These are phyloP conservation scores for Leptopterna dolabrata DNA, from an alignment of 2,888 invertebrate genomes.

Conservation along the genomic window DNA sequence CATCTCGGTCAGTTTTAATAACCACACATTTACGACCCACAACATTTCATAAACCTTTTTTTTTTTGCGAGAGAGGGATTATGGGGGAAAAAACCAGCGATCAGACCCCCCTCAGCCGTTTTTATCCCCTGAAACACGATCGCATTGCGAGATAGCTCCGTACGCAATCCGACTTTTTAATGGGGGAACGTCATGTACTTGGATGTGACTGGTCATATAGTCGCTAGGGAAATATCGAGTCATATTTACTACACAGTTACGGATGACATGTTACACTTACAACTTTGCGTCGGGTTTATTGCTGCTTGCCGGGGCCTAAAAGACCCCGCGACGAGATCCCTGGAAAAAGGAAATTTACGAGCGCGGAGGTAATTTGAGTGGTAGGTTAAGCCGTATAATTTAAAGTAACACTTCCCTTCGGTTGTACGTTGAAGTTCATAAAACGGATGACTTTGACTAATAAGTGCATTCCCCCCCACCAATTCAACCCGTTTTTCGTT, in stretches of 20 bases:
- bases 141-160: constrained; percentile 6
- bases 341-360: neutral
- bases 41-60: constrained; percentile 15
- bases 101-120: constrained; percentile 3
- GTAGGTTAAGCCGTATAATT: constrained; percentile 22
- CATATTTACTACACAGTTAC: constrained; percentile 13
- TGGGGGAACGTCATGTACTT: constrained; percentile 23
- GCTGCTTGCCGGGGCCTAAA: neutral
- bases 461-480: neutral
- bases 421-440: neutral
- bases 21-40: neutral
- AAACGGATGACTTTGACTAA: neutral
- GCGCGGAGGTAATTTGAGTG: constrained; percentile 20
- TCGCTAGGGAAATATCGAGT: neutral
- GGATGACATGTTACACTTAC: constrained; percentile 36
- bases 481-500: neutral
- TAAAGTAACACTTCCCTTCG: constrained; percentile 11
- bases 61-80: neutral
- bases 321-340: neutral
- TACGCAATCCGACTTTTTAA: constrained; percentile 7
- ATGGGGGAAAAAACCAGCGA: neutral
- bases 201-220: neutral
- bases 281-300: neutral
- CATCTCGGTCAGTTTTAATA: neutral
- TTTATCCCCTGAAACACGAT: constrained; percentile 12